phyloP scores from a whole-genome alignment of 2,797 vertebrate species.

The Sebastes iracundus region DNA sequence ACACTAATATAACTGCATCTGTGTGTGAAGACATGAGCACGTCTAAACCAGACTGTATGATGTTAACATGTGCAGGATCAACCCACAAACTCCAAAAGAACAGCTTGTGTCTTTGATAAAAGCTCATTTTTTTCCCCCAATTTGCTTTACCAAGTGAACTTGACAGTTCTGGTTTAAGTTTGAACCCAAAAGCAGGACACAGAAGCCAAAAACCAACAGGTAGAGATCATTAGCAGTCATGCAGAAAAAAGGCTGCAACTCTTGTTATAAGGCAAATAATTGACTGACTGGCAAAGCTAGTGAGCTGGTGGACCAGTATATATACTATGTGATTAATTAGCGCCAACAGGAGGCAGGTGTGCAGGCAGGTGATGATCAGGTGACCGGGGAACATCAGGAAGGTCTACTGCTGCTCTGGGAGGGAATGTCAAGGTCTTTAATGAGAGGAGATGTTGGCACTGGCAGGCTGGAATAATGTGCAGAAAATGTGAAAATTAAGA shows the following conservation, averaged over 20 bases:
- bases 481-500: background rate
- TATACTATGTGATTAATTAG: background rate
- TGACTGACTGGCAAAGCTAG: background rate
- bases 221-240: background rate
- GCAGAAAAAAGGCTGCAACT: background rate
- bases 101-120: background rate
- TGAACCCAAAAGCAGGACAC: too few species aligned
- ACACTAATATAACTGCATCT: background rate
- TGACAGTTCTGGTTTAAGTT: too few species aligned
- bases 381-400: background rate
- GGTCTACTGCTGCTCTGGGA: background rate
- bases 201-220: background rate
- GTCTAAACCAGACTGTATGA: background rate
- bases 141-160: background rate
- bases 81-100: background rate
- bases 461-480: background rate
- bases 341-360: background rate
- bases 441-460: background rate
- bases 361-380: slow-evolving; percentile 5
- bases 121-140: background rate
- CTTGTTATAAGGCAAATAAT: background rate
- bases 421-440: background rate
- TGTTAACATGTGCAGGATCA: background rate
- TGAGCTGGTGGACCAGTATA: background rate
- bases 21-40: background rate